Evolutionary conservation across 2,888 invertebrate genomes (phyloP), one percentile per base, ranked within the genome.

Genomic region (Synergus itoensis): DNA sequence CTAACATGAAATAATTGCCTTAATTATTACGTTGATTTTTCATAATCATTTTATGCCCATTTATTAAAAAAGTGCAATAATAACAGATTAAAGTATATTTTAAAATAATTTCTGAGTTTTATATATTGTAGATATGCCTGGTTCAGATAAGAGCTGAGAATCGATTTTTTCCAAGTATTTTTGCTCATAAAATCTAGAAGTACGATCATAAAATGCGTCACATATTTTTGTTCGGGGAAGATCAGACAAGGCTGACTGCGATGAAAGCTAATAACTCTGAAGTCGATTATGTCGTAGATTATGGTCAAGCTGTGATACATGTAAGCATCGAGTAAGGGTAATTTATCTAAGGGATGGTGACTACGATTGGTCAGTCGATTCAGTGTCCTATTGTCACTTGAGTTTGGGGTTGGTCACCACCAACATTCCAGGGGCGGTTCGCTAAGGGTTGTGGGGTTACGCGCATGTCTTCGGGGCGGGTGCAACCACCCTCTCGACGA

Each of bases 401-500:
- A 48, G 36, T 36, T 73, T 73, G 53, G 73, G 73, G 53, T 53
- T 73, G 73, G 73, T 73, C 73, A 36, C 36, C 36, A 73, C 36
- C 9, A 53, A 53, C 53, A 73, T 73, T 53, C n/a, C 16, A 73
- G 73, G 48, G 73, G 73, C 73, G 73, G 73, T 73, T 73, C 73
- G n/a, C 53, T 36, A 21, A 53, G 28, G 18, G 53, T 57, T 73
- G 53, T 36, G 5, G 18, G 36, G 36, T 73, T 73, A 73, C 73
- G 73, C 73, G 73, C 73, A 73, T 73, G 73, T 40, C 73, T 73
- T 57, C 16, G 73, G 73, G 73, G 73, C 73, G 73, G 73, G 36
- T 14, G 36, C 36, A 73, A 73, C 73, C 53, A 73, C 53, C 73
- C 36, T 36, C 53, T 73, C 73, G 18, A 48, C 73, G 73, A 73